phyloP scores from a whole-genome alignment of 2,888 invertebrate genomes.

The Lasius fuliginosus region DNA sequence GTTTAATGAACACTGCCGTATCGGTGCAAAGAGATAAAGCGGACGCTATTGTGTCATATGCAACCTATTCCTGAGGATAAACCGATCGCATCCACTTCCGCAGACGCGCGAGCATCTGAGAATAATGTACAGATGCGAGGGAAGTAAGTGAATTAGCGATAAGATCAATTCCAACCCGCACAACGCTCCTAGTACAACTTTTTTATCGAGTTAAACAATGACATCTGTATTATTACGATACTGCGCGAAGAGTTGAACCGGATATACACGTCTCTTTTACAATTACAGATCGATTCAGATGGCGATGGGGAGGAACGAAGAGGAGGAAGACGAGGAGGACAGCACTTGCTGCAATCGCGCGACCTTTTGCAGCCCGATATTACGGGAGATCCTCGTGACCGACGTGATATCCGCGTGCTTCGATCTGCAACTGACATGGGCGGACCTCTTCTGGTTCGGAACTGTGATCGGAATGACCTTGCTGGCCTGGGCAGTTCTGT shows the following conservation, averaged over 20 bases:
- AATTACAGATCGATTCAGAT: slow-evolving; percentile 6
- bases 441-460: slow-evolving; percentile 74
- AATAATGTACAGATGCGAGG: slow-evolving; percentile 15
- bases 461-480: slow-evolving; percentile 65
- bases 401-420: slow-evolving; percentile 67
- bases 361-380: slow-evolving; percentile 73
- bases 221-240: not conserved
- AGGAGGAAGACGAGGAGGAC: slow-evolving; percentile 39
- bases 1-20: not conserved
- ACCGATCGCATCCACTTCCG: slow-evolving; percentile 38
- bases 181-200: not conserved
- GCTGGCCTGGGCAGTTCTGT: slow-evolving; percentile 75
- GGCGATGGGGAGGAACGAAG: not conserved
- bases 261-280: not conserved
- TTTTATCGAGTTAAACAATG: not conserved
- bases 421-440: slow-evolving; percentile 75
- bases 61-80: slow-evolving; percentile 27
- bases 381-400: slow-evolving; percentile 77
- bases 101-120: slow-evolving; percentile 11
- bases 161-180: not conserved
- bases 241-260: not conserved
- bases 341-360: slow-evolving; percentile 79
- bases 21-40: slow-evolving; percentile 17
- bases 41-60: slow-evolving; percentile 13
- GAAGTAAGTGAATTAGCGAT: slow-evolving; percentile 28